phyloP scores from a whole-genome alignment of 2,113 vertebrate species.

The Tychaedon coryphoeus region DNA sequence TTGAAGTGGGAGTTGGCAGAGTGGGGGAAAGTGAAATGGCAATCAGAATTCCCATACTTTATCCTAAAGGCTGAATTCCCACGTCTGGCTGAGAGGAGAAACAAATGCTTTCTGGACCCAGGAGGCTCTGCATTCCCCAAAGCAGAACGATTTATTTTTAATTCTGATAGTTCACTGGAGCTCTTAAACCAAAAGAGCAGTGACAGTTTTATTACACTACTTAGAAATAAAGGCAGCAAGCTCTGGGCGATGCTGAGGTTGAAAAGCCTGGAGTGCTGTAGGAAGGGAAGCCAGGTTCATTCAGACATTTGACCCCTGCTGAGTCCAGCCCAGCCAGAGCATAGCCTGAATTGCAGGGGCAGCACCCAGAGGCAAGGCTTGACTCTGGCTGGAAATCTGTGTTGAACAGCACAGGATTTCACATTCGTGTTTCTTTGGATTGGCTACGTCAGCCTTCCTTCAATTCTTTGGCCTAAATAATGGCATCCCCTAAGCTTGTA shows the following conservation, averaged over 20 bases:
- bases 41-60: constrained; percentile 1
- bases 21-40: not conserved
- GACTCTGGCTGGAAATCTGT: not conserved
- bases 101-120: constrained; percentile 40
- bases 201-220: not conserved
- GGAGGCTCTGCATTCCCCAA: not conserved
- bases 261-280: not conserved
- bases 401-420: not conserved
- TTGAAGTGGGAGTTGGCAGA: constrained; percentile 14
- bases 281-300: not conserved
- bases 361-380: not conserved
- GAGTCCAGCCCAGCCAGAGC: not conserved
- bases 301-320: rapidly evolving
- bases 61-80: constrained; percentile 49
- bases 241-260: rapidly evolving
- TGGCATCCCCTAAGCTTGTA: not conserved
- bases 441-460: constrained; percentile 21
- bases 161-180: not conserved
- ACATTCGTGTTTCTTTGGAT: not conserved
- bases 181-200: not conserved
- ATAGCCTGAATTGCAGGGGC: not conserved
- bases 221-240: not conserved
- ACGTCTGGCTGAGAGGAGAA: constrained; percentile 29
- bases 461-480: constrained; percentile 50
- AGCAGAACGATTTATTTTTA: constrained; percentile 41